Conservation (phyloP, 2,113 vertebrate species). For the Callocephalon fimbriatum region DNA sequence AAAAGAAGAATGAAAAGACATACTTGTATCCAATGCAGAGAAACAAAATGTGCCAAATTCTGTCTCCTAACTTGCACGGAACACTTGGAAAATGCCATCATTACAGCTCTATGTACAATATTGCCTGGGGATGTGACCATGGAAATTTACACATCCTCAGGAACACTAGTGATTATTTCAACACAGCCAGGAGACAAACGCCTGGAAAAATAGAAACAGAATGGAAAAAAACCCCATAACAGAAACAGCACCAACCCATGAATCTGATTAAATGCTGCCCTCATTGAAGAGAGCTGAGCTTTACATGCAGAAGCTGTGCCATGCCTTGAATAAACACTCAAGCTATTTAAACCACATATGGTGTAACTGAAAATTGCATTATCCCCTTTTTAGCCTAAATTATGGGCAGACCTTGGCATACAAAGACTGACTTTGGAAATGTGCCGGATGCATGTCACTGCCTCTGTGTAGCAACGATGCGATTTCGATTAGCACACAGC, state of each 20-base stretch:
- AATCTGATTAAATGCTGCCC: slow-evolving; percentile 1
- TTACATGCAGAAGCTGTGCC: background rate
- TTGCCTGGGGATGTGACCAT: background rate
- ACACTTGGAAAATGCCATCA: background rate
- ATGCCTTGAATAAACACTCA: background rate
- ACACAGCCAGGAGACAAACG: slow-evolving; percentile 8
- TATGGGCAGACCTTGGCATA: slow-evolving; percentile 20
- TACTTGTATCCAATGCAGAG: background rate
- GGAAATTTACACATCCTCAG: background rate
- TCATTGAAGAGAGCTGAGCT: background rate
- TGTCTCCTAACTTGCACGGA: background rate
- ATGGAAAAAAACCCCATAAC: background rate
- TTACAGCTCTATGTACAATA: background rate
- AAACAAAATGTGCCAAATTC: background rate
- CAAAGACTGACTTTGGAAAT: background rate
- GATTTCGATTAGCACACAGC: background rate
- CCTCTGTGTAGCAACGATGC: background rate
- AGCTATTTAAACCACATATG: background rate
- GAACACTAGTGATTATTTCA: slow-evolving; percentile 16
- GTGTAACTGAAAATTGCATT: slow-evolving; percentile 11
- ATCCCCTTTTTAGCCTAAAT: slow-evolving; percentile 27
- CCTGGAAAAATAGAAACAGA: background rate
- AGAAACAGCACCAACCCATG: background rate
- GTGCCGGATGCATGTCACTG: background rate
- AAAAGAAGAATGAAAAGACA: background rate